Evolutionary conservation across 2,888 invertebrate genomes (phyloP), one percentile per base, ranked within the genome.

Genomic region (Ischnus inquisitorius): DNA sequence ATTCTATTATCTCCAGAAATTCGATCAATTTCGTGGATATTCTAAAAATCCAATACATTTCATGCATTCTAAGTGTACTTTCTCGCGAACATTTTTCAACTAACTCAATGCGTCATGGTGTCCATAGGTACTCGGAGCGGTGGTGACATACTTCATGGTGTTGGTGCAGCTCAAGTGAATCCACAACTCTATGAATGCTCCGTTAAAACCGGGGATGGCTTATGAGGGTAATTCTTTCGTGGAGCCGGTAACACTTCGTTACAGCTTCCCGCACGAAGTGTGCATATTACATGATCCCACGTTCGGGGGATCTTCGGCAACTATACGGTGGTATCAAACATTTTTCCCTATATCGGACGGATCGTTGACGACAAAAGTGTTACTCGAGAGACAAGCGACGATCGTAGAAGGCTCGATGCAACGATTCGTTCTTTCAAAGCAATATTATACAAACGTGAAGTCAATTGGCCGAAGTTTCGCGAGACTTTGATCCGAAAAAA

Each of bases 91-190:
- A 34, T 34, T 4, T n/a, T 34, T 0, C 34, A 34, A 34, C 6
- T 34, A 8, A 34, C 8, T 34, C 0, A 34, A 34, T 34, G 4
- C 1, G 6, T 34, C 4, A 6, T 34, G 4, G 34, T 1, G 8
- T 34, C 8, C 4, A 41, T 92, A 97, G 97, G 97, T 98, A 12
- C 95, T 98, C 48, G 97, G 97, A 86, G 97, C 97, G 51, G 97
- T 97, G 3, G 97, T 98, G 0, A 98, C 97, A 39, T 97, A 98
- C 94, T 98, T 98, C 95, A 97, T 98, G 97, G 97, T 97, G 94
- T 94, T 98, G 95, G 97, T 98, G 72, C 97, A 97, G 93, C 95
- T 98, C 91, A 97, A 97, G 93, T 97, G 95, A 94, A 93, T 85
- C 34, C 74, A 75, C 28, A 2, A 22, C 39, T 28, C 16, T 69